Evolutionary conservation across 2,113 vertebrate species (phyloP).

Genomic region (Hemiprocne comata): DNA sequence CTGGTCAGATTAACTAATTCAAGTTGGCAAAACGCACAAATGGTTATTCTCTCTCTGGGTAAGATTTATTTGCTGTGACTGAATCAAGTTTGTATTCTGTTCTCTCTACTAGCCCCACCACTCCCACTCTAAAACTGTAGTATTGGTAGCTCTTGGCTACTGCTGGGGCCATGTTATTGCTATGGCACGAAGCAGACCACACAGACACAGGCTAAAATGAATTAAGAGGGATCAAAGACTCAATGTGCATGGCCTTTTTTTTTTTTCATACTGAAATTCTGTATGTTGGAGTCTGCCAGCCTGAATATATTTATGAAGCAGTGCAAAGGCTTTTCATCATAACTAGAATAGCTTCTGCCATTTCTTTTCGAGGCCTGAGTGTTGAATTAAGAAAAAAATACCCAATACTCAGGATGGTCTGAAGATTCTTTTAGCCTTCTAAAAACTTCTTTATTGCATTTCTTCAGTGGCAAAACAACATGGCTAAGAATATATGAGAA

Average conservation of each 20-base stretch:
- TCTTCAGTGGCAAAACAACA: rapidly evolving
- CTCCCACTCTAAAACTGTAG: not conserved
- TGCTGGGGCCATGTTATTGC: not conserved
- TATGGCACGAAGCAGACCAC: not conserved
- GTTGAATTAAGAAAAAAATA: not conserved
- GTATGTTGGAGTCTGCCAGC: not conserved
- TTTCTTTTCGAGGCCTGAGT: not conserved
- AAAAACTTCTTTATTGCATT: not conserved
- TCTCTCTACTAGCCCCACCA: not conserved
- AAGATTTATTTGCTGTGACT: not conserved
- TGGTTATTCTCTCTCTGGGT: not conserved
- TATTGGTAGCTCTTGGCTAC: not conserved
- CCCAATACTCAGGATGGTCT: not conserved
- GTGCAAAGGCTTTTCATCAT: not conserved
- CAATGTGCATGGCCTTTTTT: rapidly evolving
- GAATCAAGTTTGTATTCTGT: not conserved
- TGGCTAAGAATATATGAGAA: not conserved
- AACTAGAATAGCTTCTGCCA: not conserved
- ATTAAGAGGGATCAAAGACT: not conserved
- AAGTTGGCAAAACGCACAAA: not conserved
- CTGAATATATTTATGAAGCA: not conserved
- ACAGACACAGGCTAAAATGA: not conserved
- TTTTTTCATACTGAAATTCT: not conserved
- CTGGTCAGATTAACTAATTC: not conserved
- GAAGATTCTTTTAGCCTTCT: not conserved